These are phyloP conservation scores for Emmelina monodactyla DNA, from an alignment of 2,888 invertebrate species.

Conservation along the genomic window DNA sequence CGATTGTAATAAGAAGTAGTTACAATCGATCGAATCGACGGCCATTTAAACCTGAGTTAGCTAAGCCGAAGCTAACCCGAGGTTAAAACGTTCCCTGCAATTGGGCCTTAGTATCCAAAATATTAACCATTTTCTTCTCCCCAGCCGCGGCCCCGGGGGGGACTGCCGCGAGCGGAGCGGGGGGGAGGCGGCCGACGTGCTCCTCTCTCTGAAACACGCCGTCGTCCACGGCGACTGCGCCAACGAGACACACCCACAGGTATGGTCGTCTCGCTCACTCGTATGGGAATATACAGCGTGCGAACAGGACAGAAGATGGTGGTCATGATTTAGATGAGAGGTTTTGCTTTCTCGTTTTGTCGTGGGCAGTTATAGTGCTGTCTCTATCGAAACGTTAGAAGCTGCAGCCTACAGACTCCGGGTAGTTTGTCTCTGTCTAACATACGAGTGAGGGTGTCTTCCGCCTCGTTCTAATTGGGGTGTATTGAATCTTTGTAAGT, in stretches of 20 bases:
- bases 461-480: slow-evolving; percentile 13
- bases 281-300: neutral
- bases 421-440: neutral
- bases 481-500: slow-evolving; percentile 15
- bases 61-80: too few relatives aligned
- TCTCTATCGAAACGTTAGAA: slow-evolving; percentile 19
- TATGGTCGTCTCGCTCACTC: slow-evolving; percentile 32
- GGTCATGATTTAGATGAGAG: neutral
- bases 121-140: too few relatives aligned
- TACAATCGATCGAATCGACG: too few relatives aligned
- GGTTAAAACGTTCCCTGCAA: too few relatives aligned
- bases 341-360: neutral
- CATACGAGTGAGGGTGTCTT: neutral
- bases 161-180: slow-evolving; percentile 65
- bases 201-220: slow-evolving; percentile 86
- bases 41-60: too few relatives aligned
- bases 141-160: slow-evolving; percentile 47
- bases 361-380: slow-evolving; percentile 2
- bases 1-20: too few relatives aligned
- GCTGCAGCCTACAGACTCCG: slow-evolving; percentile 7
- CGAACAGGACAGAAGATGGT: neutral
- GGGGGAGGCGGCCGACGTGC: slow-evolving; percentile 86
- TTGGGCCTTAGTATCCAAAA: too few relatives aligned
- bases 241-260: slow-evolving; percentile 61
- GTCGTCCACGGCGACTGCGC: slow-evolving; percentile 80